Conservation (phyloP, 2,888 invertebrate species). For the Hofmannophila pseudospretella region DNA sequence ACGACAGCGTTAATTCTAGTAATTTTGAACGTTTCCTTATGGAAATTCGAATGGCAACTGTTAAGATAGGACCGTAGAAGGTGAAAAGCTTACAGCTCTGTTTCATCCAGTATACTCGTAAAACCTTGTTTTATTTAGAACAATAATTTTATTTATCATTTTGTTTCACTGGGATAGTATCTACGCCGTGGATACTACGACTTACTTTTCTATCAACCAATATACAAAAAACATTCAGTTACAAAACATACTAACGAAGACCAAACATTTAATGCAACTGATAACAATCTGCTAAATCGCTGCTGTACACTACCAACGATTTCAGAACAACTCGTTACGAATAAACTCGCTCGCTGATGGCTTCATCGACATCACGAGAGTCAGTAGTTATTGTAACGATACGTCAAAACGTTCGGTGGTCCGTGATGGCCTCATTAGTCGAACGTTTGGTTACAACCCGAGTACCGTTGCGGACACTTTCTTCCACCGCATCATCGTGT, state of each 20-base stretch:
- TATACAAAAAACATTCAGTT: too few species aligned
- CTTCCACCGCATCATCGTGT: conserved; percentile 23
- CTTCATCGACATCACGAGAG: too few species aligned
- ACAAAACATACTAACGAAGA: too few species aligned
- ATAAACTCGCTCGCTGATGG: not conserved
- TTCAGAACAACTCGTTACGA: not conserved
- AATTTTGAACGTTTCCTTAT: conserved; percentile 10
- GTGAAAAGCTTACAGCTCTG: not conserved
- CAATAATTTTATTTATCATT: too few species aligned
- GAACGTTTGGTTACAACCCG: conserved; percentile 45
- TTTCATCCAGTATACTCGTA: not conserved
- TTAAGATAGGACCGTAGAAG: not conserved
- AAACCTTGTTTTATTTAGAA: too few species aligned
- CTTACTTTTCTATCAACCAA: too few species aligned
- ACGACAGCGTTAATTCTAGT: conserved; percentile 4
- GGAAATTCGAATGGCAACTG: not conserved
- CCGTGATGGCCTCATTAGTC: conserved; percentile 48
- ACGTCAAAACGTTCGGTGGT: conserved; percentile 17
- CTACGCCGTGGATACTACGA: too few species aligned
- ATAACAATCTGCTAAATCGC: not conserved
- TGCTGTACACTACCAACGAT: not conserved
- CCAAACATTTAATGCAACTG: too few species aligned
- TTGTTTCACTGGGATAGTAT: too few species aligned
- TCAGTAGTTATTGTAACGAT: too few species aligned
- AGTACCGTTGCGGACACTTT: conserved; percentile 63